A percentile compares a stretch with the other conserved stretches of the same genome.
phyloP scores from a whole-genome alignment of 2,888 invertebrate species.

The Clusia tigrina region DNA sequence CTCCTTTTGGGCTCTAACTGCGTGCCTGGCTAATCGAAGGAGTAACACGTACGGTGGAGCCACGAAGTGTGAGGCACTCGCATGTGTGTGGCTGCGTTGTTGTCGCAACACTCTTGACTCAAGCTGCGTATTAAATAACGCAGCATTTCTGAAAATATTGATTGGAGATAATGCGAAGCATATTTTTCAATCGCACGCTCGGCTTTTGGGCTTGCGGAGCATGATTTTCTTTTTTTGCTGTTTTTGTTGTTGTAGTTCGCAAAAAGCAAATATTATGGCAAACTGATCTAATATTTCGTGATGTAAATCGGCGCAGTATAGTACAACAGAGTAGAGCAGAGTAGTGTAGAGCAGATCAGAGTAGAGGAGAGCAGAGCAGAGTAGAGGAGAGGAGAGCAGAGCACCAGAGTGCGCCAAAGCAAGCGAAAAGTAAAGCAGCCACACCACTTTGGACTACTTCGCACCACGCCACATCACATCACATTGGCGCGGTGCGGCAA shows the following conservation, averaged over 20 bases:
- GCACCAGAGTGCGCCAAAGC: too few relatives aligned
- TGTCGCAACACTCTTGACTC: too few relatives aligned
- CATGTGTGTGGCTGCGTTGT: too few relatives aligned
- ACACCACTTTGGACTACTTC: not conserved
- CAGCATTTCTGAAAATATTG: not conserved
- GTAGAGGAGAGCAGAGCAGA: too few relatives aligned
- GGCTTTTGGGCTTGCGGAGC: too few relatives aligned
- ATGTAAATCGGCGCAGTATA: conserved; percentile 17
- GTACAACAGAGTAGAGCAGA: conserved; percentile 29
- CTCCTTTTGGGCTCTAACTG: too few relatives aligned
- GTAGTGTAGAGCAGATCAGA: conserved; percentile 2
- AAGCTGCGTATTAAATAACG: not conserved
- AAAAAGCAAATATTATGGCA: not conserved
- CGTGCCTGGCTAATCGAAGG: too few relatives aligned
- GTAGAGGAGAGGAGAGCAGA: too few relatives aligned
- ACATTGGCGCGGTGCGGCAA: too few relatives aligned
- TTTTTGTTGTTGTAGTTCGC: not conserved
- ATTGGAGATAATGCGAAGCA: not conserved
- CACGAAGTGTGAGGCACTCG: too few relatives aligned
- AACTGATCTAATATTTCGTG: conserved; percentile 24
- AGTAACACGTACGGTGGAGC: too few relatives aligned
- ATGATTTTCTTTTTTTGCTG: conserved; percentile 15
- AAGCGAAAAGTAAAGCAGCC: too few relatives aligned
- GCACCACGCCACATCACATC: not conserved
- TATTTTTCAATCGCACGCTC: not conserved